phyloP scores from a whole-genome alignment of 2,888 invertebrate genomes.

The Chamaedrilus cognettii region DNA sequence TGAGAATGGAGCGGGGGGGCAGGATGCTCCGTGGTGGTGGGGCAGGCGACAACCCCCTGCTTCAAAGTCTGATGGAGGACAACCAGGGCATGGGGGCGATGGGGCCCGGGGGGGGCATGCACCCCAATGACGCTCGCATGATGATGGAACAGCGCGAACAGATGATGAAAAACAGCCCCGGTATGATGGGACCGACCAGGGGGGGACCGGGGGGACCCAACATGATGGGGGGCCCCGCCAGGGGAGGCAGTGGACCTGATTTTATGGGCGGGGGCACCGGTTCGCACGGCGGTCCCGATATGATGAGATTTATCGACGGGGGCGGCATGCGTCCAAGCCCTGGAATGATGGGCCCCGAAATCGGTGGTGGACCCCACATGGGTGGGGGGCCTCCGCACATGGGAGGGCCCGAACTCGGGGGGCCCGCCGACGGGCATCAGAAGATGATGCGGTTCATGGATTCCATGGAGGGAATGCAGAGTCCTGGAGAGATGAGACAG shows the following conservation, averaged over 20 bases:
- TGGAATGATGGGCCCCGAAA: slow-evolving; percentile 22
- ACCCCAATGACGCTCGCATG: neutral
- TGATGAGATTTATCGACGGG: slow-evolving; percentile 14
- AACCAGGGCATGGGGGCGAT: neutral
- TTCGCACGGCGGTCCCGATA: slow-evolving; percentile 17
- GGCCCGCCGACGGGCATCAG: slow-evolving; percentile 4
- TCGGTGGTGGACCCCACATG: slow-evolving; percentile 11
- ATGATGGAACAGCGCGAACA: slow-evolving; percentile 29
- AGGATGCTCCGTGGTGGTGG: slow-evolving; percentile 34
- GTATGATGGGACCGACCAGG: slow-evolving; percentile 10
- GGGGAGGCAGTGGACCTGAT: slow-evolving; percentile 9
- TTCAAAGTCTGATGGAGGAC: slow-evolving; percentile 1
- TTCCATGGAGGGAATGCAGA: neutral
- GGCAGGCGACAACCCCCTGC: neutral
- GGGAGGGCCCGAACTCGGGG: neutral
- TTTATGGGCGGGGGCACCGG: slow-evolving; percentile 14
- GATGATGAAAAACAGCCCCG: slow-evolving; percentile 39
- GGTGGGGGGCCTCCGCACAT: slow-evolving; percentile 20
- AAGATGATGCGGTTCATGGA: slow-evolving; percentile 8
- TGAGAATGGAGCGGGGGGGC: slow-evolving; percentile 7
- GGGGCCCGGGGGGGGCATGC: slow-evolving; percentile 4
- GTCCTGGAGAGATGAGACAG: slow-evolving; percentile 8
- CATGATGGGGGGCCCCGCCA: too few species aligned
- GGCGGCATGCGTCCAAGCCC: slow-evolving; percentile 23
- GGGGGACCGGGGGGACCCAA: neutral